Conservation (phyloP, 2,113 vertebrate species). For the Esox niger region DNA sequence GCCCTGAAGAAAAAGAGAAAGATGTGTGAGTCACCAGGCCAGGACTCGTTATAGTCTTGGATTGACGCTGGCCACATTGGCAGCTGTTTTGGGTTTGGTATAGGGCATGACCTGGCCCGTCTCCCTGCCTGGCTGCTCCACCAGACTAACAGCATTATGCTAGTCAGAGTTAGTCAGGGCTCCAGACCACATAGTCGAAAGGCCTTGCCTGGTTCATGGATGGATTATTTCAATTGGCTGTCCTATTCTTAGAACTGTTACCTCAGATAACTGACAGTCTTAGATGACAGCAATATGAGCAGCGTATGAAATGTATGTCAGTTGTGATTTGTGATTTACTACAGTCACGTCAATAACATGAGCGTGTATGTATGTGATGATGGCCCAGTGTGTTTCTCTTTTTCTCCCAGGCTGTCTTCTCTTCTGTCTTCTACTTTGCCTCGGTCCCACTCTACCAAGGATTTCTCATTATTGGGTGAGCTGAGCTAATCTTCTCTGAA, state of each 20-base stretch:
- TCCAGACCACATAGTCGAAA: background rate
- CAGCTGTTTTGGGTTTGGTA: slow-evolving; percentile 42
- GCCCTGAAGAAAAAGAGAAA: slow-evolving; percentile 29
- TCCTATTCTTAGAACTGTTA: too few relatives aligned
- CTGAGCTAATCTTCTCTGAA: slow-evolving; percentile 14
- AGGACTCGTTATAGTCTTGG: slow-evolving; percentile 35
- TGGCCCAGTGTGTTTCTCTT: background rate
- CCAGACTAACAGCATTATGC: too few relatives aligned
- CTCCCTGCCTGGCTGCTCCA: background rate
- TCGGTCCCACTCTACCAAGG: slow-evolving; percentile 97
- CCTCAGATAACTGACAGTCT: too few relatives aligned
- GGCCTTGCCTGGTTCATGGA: too few relatives aligned
- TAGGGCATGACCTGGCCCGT: background rate
- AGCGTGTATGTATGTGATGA: background rate
- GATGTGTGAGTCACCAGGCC: slow-evolving; percentile 55
- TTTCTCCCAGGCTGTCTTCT: slow-evolving; percentile 85
- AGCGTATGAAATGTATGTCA: background rate
- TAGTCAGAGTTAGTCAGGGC: slow-evolving; percentile 6
- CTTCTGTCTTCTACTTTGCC: slow-evolving; percentile 95
- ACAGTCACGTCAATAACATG: slow-evolving; percentile 1
- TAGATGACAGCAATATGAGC: background rate
- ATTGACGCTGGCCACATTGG: slow-evolving; percentile 45
- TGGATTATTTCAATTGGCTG: too few relatives aligned
- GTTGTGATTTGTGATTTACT: background rate
- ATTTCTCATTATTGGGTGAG: slow-evolving; percentile 96